Conservation (phyloP, 2,113 vertebrate species). For the Dasyprocta punctata region DNA sequence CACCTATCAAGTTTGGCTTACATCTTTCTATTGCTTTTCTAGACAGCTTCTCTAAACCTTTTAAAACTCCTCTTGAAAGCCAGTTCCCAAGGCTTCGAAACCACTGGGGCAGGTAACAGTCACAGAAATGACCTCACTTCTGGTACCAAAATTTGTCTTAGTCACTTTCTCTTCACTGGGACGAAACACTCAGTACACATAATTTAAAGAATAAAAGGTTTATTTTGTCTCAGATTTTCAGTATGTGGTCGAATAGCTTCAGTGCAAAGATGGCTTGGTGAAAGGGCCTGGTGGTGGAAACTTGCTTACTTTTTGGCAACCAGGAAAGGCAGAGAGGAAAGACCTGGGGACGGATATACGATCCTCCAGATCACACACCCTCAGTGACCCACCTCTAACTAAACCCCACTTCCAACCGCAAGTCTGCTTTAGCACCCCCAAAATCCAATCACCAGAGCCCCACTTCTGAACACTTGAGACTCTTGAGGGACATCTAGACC, state of each 20-base stretch:
- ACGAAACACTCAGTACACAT: not conserved
- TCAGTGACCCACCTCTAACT: not conserved
- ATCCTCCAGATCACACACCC: not conserved
- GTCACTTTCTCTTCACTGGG: not conserved
- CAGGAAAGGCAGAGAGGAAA: not conserved
- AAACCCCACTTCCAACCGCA: not conserved
- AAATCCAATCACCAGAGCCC: not conserved
- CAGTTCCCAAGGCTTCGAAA: not conserved
- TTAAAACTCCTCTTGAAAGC: not conserved
- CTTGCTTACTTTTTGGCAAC: not conserved
- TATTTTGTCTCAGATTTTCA: not conserved
- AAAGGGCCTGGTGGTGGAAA: not conserved
- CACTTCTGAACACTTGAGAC: not conserved
- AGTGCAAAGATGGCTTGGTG: not conserved
- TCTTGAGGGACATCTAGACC: not conserved
- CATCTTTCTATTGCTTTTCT: not conserved
- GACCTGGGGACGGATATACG: not conserved
- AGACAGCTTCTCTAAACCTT: not conserved
- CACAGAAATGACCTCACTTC: not conserved
- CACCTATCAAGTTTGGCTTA: not conserved
- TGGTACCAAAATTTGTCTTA: not conserved
- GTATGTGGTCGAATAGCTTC: not conserved
- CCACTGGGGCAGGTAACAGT: not conserved
- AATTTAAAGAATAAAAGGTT: not conserved
- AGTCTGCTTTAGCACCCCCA: not conserved